These are phyloP conservation scores for Ornithorhynchus anatinus DNA, from an alignment of 2,113 vertebrate species.

Conservation along the genomic window DNA sequence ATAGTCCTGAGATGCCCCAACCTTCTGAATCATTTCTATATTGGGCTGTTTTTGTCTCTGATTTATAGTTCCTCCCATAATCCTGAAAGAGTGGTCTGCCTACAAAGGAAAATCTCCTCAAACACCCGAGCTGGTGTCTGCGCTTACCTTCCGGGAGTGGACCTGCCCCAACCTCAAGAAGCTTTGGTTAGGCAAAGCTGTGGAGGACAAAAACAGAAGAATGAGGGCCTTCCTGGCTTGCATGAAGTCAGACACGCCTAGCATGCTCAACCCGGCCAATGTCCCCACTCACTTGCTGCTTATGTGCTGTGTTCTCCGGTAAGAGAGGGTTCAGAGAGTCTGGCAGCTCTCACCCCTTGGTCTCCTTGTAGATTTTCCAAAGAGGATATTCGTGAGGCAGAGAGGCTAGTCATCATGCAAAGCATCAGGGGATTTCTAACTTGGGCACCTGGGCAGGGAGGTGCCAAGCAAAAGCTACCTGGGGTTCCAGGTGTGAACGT, in stretches of 20 bases:
- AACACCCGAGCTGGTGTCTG: constrained; percentile 88
- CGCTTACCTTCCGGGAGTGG: constrained; percentile 90
- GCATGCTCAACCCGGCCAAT: constrained; percentile 88
- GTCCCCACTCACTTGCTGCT: constrained; percentile 91
- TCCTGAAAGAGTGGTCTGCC: constrained; percentile 92
- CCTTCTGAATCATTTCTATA: no score
- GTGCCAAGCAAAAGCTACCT: no score
- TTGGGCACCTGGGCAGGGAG: no score
- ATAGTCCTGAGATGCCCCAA: not conserved
- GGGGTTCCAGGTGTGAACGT: no score
- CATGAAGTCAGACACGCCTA: constrained; percentile 89
- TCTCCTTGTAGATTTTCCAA: not conserved
- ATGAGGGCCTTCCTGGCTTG: constrained; percentile 91
- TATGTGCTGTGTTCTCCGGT: constrained; percentile 93
- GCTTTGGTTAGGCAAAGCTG: constrained; percentile 89
- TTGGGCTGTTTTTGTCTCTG: constrained; percentile 17
- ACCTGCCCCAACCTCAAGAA: constrained; percentile 90
- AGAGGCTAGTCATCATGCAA: no score
- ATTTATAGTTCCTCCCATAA: constrained; percentile 84
- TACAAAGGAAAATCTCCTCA: constrained; percentile 91
- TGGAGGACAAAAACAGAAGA: constrained; percentile 89
- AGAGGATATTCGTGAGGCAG: no score
- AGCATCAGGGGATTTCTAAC: no score
- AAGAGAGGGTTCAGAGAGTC: constrained; percentile 8
- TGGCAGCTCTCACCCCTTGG: not conserved